Percentiles rank a stretch among this genome's conserved stretches.
These are phyloP conservation scores for Omphaloscelis lunosa DNA, from an alignment of 2,888 invertebrate species.

Conservation along the genomic window DNA sequence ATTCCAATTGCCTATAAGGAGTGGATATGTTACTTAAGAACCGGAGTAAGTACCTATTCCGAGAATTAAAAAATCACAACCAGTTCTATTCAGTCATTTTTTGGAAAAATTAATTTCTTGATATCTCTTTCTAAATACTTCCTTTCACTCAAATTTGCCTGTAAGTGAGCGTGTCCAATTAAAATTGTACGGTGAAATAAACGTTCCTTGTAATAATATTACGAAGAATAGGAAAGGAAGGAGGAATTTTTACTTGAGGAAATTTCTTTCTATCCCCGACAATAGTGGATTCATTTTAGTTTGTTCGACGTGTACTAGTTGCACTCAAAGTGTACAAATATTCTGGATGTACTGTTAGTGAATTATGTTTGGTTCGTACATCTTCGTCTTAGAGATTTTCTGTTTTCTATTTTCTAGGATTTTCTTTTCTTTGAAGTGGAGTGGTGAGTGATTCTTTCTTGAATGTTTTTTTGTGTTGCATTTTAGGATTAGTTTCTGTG, in stretches of 20 bases:
- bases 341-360: conserved; percentile 23
- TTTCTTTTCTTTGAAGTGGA: not conserved
- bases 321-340: conserved; percentile 37
- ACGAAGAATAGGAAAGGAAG: conserved; percentile 17
- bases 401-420: conserved; percentile 13
- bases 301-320: conserved; percentile 39
- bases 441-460: not conserved
- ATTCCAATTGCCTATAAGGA: not conserved
- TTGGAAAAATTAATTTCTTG: not conserved
- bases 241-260: not conserved
- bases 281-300: conserved; percentile 37
- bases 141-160: conserved; percentile 35
- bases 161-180: conserved; percentile 51
- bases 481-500: not conserved
- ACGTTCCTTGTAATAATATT: conserved; percentile 46
- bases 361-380: conserved; percentile 36
- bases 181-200: conserved; percentile 54
- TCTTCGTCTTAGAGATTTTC: conserved; percentile 30
- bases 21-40: too few relatives aligned
- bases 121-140: conserved; percentile 8
- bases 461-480: not conserved
- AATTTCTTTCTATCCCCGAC: conserved; percentile 25
- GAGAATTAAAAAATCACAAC: not conserved
- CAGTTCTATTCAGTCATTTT: not conserved
- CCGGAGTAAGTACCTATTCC: too few relatives aligned